phyloP scores from a whole-genome alignment of 2,797 vertebrate species.

The Acipenser transmontanus region DNA sequence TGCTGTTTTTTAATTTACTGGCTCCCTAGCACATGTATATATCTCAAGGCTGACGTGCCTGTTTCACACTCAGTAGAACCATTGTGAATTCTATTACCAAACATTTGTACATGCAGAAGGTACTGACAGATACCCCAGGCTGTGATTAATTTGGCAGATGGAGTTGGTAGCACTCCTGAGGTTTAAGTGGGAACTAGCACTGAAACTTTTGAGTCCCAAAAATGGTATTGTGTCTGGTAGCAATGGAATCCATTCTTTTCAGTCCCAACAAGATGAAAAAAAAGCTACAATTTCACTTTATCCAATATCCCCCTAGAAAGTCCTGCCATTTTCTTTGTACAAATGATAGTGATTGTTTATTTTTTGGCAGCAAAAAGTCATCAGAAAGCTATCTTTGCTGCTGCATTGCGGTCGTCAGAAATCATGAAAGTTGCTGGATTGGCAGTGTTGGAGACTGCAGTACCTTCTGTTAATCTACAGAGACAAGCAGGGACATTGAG shows the following conservation, averaged over 20 bases:
- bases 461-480: too few species aligned
- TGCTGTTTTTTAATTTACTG: slow-evolving; percentile 46
- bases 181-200: slow-evolving; percentile 43
- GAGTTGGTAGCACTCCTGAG: slow-evolving; percentile 53
- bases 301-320: slow-evolving; percentile 56
- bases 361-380: slow-evolving; percentile 50
- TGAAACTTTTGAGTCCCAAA: slow-evolving; percentile 31
- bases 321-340: slow-evolving; percentile 58
- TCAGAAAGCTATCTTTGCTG: slow-evolving; percentile 44
- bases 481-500: too few species aligned
- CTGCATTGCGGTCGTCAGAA: slow-evolving; percentile 65
- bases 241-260: slow-evolving; percentile 24
- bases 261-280: slow-evolving; percentile 23
- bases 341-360: slow-evolving; percentile 66
- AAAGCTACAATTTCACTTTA: slow-evolving; percentile 56
- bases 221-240: slow-evolving; percentile 27
- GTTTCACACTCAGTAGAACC: slow-evolving; percentile 45
- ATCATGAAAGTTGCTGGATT: slow-evolving; percentile 28
- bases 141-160: slow-evolving; percentile 65
- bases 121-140: slow-evolving; percentile 50
- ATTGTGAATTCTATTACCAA: slow-evolving; percentile 57
- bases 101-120: slow-evolving; percentile 55
- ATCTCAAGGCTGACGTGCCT: slow-evolving; percentile 34
- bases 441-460: too few species aligned
- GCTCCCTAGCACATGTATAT: slow-evolving; percentile 16